Evolutionary conservation across 2,797 vertebrate species (phyloP).

Genomic region (Bucorvus abyssinicus): DNA sequence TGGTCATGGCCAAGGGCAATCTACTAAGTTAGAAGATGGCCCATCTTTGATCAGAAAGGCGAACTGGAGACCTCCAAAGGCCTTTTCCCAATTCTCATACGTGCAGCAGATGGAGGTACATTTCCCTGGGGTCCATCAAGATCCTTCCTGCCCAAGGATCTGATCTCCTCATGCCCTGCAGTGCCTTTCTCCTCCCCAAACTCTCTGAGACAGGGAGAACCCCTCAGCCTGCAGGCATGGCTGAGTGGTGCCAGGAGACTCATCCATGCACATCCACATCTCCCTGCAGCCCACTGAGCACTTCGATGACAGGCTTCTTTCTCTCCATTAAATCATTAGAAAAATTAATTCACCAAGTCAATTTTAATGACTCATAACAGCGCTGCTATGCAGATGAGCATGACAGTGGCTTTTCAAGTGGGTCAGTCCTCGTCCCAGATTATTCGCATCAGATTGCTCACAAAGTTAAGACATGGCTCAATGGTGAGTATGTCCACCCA

Average conservation of each 20-base stretch:
- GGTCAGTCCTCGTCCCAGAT: background rate
- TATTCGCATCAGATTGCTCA: background rate
- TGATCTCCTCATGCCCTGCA: background rate
- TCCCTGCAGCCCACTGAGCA: background rate
- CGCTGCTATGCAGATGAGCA: background rate
- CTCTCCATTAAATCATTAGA: background rate
- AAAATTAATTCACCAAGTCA: background rate
- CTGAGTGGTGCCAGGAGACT: background rate
- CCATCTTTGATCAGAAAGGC: background rate
- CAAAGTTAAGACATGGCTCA: background rate
- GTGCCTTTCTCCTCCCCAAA: background rate
- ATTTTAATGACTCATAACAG: background rate
- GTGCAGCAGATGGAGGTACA: rapidly evolving
- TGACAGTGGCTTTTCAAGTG: background rate
- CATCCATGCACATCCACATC: background rate
- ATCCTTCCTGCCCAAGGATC: background rate
- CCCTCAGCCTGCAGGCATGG: background rate
- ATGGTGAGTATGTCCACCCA: background rate
- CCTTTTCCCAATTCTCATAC: background rate
- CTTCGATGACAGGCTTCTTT: background rate
- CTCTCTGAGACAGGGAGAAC: too few species aligned
- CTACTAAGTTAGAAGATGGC: background rate
- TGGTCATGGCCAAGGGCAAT: background rate
- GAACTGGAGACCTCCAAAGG: background rate
- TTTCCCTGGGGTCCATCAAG: background rate